These are phyloP conservation scores for Lithobates sylvaticus DNA, from an alignment of 2,797 vertebrate species.

Conservation along the genomic window DNA sequence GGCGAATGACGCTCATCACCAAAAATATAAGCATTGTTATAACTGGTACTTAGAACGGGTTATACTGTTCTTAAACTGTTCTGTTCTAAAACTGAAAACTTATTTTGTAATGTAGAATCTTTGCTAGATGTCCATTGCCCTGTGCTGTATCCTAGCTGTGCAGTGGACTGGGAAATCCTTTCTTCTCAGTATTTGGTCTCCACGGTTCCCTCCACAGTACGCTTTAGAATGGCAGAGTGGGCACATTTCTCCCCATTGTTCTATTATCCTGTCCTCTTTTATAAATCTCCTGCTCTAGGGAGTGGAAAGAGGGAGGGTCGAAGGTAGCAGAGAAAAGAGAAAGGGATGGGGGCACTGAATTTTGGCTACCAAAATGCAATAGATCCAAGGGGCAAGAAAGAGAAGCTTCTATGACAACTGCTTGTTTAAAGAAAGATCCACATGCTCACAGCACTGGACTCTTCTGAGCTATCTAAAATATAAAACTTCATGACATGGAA, in stretches of 20 bases:
- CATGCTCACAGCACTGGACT: not conserved
- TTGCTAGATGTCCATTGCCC: not conserved
- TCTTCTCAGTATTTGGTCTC: conserved; percentile 34
- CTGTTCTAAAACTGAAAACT: too few relatives aligned
- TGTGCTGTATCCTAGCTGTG: conserved; percentile 22
- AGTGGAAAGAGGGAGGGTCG: conserved; percentile 6
- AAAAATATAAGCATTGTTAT: too few relatives aligned
- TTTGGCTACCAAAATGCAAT: conserved; percentile 16
- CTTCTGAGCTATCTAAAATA: not conserved
- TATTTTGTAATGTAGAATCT: not conserved
- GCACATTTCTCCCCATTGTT: conserved; percentile 38
- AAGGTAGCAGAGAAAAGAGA: conserved; percentile 11
- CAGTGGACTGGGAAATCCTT: conserved; percentile 39
- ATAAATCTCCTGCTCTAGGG: conserved; percentile 28
- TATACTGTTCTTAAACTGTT: too few relatives aligned
- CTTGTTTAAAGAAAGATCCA: not conserved
- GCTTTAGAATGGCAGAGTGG: conserved; percentile 45
- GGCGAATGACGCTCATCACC: too few relatives aligned
- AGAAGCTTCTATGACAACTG: not conserved
- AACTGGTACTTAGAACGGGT: too few relatives aligned
- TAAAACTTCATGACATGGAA: not conserved
- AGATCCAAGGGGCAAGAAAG: not conserved
- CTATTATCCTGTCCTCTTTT: conserved; percentile 42
- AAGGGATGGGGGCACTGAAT: not conserved
- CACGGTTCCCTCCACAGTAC: conserved; percentile 33